These are phyloP conservation scores for Grallaria varia DNA, from an alignment of 2,113 vertebrate species.

Conservation along the genomic window DNA sequence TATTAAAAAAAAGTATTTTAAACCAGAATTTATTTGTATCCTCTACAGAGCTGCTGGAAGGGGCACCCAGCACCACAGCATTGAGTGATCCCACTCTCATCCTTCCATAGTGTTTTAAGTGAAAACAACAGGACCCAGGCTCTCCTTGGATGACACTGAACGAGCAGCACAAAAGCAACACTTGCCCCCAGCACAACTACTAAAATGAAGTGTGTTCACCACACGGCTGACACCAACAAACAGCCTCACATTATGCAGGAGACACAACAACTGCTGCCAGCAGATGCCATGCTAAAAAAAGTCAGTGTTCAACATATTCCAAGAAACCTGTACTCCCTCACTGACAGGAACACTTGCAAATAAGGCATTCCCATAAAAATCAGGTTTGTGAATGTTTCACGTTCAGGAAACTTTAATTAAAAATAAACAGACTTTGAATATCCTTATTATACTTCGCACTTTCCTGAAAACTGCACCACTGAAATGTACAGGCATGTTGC, in stretches of 20 bases:
- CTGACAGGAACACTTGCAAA: not conserved
- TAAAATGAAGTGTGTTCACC: not conserved
- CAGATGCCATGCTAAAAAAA: not conserved
- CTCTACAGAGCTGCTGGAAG: not conserved
- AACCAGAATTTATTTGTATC: not conserved
- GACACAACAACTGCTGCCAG: not conserved
- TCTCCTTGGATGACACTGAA: not conserved
- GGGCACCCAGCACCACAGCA: not conserved
- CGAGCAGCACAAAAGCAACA: not conserved
- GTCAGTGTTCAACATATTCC: not conserved
- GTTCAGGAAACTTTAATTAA: not conserved
- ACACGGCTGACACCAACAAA: not conserved
- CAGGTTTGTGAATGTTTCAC: not conserved
- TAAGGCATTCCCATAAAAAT: not conserved
- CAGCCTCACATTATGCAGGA: not conserved
- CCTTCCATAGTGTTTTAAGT: rapidly evolving
- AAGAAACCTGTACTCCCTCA: not conserved
- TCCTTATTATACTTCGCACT: not conserved
- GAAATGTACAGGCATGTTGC: not conserved
- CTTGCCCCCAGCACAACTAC: not conserved
- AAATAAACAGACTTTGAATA: not conserved
- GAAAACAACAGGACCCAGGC: not conserved
- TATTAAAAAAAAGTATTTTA: not conserved
- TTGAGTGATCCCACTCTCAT: not conserved
- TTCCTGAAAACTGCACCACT: not conserved